Evolutionary conservation across 2,888 invertebrate genomes (phyloP), one percentile per base, ranked within the genome.

Genomic region (Sturmia bella): DNA sequence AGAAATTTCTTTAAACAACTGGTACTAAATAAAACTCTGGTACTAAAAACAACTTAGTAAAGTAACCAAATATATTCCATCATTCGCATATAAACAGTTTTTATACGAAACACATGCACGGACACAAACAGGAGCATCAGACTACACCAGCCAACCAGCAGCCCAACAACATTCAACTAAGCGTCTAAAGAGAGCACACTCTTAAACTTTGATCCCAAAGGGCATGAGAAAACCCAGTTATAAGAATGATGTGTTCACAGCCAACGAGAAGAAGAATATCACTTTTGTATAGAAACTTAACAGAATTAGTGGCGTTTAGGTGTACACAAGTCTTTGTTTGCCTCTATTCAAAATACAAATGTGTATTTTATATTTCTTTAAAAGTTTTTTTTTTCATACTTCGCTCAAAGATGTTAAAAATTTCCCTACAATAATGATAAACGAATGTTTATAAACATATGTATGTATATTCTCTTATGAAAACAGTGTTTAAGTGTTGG

Each of bases 131-230:
- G 17, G 45, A 21, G 13, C 7, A 39, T 59, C 7, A 39, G 15
- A 54, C 45, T 56, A 12, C 1, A 41, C 41, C 48, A 66, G 50
- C 3, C 50, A 11, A 7, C 7, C 32, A 57, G 1, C 50, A 11
- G 9, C 7, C 32, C 1, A 61, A 61, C 21, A 21, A 45, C 37
- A 72, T 32, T 39, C 17, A 66, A 37, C 24, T 39, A 48, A 45
- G 63, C 39, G 19, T 45, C 52, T 32, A 41, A 50, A 72, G 56
- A 48, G 64, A 37, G 63, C 45, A 61, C 21, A 64, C 61, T 81
- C 68, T 57, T 77, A 72, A 56, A 32, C 54, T 74, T 45, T 75
- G 74, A 61, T 78, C 74, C 82, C 82, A 43, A 39, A 72, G 70
- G 78, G 70, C 82, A 82, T 75, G 9, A 64, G 39, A 73, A 70